phyloP scores from a whole-genome alignment of 2,888 invertebrate genomes.

The Drosophila pseudotakahashii region DNA sequence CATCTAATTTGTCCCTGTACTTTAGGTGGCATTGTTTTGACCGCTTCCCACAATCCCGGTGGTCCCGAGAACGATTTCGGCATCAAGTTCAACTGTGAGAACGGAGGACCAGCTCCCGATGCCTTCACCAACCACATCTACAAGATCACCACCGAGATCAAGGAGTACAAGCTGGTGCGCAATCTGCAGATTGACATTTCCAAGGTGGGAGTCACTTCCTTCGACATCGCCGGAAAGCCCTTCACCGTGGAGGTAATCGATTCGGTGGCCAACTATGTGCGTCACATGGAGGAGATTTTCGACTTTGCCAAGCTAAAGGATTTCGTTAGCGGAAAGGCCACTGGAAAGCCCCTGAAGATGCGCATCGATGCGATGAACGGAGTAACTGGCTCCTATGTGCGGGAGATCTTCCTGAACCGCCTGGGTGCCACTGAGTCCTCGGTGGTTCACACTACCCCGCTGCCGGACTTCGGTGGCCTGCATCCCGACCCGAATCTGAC shows the following conservation, averaged over 20 bases:
- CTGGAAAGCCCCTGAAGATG: constrained; percentile 90
- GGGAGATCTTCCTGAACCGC: constrained; percentile 93
- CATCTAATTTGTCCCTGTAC: too few relatives aligned
- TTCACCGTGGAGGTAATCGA: constrained; percentile 96
- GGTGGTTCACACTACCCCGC: constrained; percentile 91
- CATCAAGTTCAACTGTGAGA: constrained; percentile 98
- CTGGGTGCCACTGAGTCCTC: constrained; percentile 90
- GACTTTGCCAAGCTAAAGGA: constrained; percentile 93
- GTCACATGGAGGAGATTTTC: constrained; percentile 97
- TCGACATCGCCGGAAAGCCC: constrained; percentile 86
- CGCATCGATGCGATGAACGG: constrained; percentile 98
- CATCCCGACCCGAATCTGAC: constrained; percentile 99
- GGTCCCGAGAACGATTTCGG: constrained; percentile 99
- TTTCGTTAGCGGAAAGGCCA: constrained; percentile 89
- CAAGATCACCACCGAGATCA: constrained; percentile 90
- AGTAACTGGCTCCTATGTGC: constrained; percentile 98
- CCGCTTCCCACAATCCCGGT: constrained; percentile 99
- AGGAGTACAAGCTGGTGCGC: constrained; percentile 91
- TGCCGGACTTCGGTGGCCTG: constrained; percentile 97
- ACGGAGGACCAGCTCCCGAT: constrained; percentile 99
- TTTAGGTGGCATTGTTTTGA: constrained; percentile 96
- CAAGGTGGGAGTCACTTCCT: constrained; percentile 88
- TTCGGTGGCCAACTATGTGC: constrained; percentile 94
- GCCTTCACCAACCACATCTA: constrained; percentile 94
- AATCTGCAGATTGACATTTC: constrained; percentile 91